These are phyloP conservation scores for Leucophenga montana DNA, from an alignment of 2,888 invertebrate species.

Conservation along the genomic window DNA sequence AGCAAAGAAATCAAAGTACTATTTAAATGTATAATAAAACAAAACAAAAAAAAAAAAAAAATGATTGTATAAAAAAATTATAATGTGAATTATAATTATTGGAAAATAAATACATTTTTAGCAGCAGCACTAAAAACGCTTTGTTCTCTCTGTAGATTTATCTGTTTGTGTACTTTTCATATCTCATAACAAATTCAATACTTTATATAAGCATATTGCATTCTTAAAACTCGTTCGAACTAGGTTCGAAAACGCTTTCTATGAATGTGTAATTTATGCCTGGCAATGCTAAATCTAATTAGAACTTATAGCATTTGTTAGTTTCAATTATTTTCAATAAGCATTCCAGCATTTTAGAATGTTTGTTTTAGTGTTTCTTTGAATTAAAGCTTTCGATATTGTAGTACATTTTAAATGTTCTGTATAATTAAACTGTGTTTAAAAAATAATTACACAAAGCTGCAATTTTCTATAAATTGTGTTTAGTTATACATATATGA, in stretches of 20 bases:
- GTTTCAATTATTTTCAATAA: conserved; percentile 30
- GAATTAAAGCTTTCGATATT: conserved; percentile 24
- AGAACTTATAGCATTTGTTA: conserved; percentile 19
- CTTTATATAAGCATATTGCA: too few relatives aligned
- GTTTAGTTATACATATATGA: conserved; percentile 36
- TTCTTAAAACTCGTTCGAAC: conserved; percentile 7
- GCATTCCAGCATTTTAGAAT: conserved; percentile 17
- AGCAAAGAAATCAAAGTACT: background rate
- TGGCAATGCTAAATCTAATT: conserved; percentile 21
- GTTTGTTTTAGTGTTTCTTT: background rate
- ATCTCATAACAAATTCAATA: too few relatives aligned
- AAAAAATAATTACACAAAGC: conserved; percentile 6
- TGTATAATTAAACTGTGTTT: background rate
- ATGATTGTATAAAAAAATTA: background rate
- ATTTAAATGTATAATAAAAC: too few relatives aligned
- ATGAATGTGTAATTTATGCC: conserved; percentile 9
- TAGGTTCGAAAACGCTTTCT: conserved; percentile 9
- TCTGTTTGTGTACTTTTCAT: too few relatives aligned
- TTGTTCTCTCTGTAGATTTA: background rate
- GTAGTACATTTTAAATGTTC: conserved; percentile 15
- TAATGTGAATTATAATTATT: background rate
- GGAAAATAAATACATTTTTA: conserved; percentile 19
- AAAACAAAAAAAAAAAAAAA: too few relatives aligned
- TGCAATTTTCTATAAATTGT: conserved; percentile 43
- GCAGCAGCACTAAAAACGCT: conserved; percentile 14